Evolutionary conservation across 2,888 invertebrate species (phyloP).

Genomic region (Athalia circularis): DNA sequence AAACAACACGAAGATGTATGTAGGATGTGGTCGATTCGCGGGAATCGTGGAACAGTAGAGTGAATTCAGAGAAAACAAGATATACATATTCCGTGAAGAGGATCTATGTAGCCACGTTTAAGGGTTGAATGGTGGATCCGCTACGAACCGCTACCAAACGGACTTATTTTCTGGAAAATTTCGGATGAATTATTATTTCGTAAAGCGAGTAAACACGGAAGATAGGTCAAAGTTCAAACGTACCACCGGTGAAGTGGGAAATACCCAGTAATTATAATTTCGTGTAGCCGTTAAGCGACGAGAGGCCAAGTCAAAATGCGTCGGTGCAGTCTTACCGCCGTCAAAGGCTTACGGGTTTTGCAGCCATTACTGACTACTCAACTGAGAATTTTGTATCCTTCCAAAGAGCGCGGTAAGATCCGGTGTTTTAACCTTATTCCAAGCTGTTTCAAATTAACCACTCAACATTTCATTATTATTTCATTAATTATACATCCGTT

Average conservation of each 20-base stretch:
- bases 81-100: background rate
- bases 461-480: slow-evolving; percentile 23
- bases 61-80: slow-evolving; percentile 18
- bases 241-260: background rate
- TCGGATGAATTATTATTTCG: slow-evolving; percentile 20
- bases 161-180: slow-evolving; percentile 27
- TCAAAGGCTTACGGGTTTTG: background rate
- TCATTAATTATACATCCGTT: slow-evolving; percentile 1
- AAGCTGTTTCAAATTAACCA: slow-evolving; percentile 1
- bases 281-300: too few species aligned
- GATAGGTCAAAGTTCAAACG: slow-evolving; percentile 13
- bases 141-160: slow-evolving; percentile 1
- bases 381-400: too few species aligned
- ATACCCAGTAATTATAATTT: background rate
- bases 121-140: background rate
- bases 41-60: background rate
- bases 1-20: slow-evolving; percentile 3
- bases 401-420: too few species aligned
- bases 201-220: slow-evolving; percentile 24
- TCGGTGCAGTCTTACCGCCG: background rate
- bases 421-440: background rate
- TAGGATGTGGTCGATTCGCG: background rate
- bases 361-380: background rate
- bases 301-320: background rate
- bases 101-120: background rate